Conservation (phyloP, 2,888 invertebrate species). For the Synergus laeviventris region DNA sequence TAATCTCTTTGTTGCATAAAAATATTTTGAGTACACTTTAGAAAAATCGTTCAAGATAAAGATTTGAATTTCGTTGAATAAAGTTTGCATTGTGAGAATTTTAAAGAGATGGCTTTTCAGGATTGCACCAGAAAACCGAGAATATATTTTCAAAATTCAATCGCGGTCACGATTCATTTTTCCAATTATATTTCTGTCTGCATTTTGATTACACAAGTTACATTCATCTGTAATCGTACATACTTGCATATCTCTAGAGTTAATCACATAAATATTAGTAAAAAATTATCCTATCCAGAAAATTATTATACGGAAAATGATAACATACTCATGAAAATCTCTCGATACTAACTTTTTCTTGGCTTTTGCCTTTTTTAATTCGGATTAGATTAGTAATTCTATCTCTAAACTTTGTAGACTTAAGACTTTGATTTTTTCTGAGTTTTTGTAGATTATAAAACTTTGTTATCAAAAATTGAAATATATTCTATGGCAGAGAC, state of each 20-base stretch:
- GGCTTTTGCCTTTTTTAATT: neutral
- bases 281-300: conserved; percentile 7
- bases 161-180: neutral
- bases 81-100: neutral
- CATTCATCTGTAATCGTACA: neutral
- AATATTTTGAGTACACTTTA: neutral
- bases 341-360: neutral
- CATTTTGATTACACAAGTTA: neutral
- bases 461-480: neutral
- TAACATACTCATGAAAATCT: conserved; percentile 21
- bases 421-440: neutral
- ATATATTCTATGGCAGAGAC: neutral
- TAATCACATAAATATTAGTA: neutral
- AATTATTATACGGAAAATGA: neutral
- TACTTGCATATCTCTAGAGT: conserved; percentile 34
- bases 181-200: neutral
- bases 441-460: no score
- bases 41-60: conserved; percentile 3
- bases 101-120: conserved; percentile 12
- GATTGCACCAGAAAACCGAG: neutral
- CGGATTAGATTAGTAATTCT: neutral
- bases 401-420: neutral
- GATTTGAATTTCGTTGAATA: neutral
- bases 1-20: neutral
- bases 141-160: neutral